Conservation (phyloP, 2,797 vertebrate genomes). For the Melanotaenia trifasciata region DNA sequence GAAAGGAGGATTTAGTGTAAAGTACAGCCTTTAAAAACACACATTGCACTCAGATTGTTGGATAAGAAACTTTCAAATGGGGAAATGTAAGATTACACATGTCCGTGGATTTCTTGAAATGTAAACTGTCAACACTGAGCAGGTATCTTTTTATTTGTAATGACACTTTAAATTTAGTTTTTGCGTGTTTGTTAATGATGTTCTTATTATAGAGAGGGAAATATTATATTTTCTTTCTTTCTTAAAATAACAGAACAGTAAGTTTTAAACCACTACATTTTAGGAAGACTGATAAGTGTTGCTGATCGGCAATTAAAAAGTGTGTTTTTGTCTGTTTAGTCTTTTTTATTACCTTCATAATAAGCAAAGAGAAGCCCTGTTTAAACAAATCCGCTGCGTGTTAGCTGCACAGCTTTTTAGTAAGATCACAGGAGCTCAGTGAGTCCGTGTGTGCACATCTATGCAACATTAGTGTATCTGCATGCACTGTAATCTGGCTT, state of each 20-base stretch:
- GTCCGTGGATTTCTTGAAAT: background rate
- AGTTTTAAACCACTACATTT: conserved; percentile 9
- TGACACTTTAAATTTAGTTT: background rate
- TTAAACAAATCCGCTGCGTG: conserved; percentile 68
- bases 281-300: conserved; percentile 51
- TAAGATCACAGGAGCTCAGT: conserved; percentile 59
- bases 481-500: conserved; percentile 61
- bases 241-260: conserved; percentile 12
- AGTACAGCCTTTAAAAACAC: background rate
- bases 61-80: background rate
- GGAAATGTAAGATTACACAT: background rate
- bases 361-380: conserved; percentile 66
- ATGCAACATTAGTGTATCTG: conserved; percentile 27
- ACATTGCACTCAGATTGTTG: background rate
- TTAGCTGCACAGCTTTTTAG: conserved; percentile 61
- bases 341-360: conserved; percentile 27
- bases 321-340: conserved; percentile 21
- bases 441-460: conserved; percentile 41
- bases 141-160: background rate
- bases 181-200: background rate
- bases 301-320: conserved; percentile 2
- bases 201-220: background rate
- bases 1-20: background rate
- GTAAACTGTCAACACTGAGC: background rate
- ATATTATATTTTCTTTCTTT: conserved; percentile 6